These are phyloP conservation scores for Xiphophorus couchianus DNA, from an alignment of 2,113 vertebrate genomes.

Conservation along the genomic window DNA sequence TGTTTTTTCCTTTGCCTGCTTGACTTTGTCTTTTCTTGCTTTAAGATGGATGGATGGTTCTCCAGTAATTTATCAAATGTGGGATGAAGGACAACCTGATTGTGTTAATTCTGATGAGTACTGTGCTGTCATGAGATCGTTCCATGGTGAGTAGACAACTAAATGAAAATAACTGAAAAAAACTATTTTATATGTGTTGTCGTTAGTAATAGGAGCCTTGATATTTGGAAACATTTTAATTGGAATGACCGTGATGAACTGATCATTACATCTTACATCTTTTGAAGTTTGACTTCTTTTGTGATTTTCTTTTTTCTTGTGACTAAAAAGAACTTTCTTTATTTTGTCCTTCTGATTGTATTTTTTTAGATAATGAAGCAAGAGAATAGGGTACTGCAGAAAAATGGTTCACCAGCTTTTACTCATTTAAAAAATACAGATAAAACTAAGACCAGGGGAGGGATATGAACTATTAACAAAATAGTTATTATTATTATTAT, in stretches of 20 bases:
- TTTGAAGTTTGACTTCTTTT: too few species aligned
- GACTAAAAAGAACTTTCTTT: too few species aligned
- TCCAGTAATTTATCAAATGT: slow-evolving; percentile 83
- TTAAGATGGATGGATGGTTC: slow-evolving; percentile 90
- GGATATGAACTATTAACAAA: too few species aligned
- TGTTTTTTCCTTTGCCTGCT: background rate
- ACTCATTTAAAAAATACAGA: background rate
- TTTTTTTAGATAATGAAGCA: background rate
- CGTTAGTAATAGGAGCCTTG: background rate
- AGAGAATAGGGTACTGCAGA: background rate
- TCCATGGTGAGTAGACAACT: slow-evolving; percentile 75
- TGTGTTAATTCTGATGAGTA: slow-evolving; percentile 88
- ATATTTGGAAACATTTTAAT: background rate
- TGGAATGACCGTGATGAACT: background rate
- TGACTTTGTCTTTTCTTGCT: slow-evolving; percentile 30
- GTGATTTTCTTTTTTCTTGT: too few species aligned
- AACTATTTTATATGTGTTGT: too few species aligned
- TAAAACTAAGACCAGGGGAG: background rate
- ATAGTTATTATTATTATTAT: too few species aligned
- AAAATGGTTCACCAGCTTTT: background rate
- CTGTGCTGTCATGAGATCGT: slow-evolving; percentile 83
- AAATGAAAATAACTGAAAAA: background rate
- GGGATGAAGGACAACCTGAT: slow-evolving; percentile 86
- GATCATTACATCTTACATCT: too few species aligned
- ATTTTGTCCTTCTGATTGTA: too few species aligned